Evolutionary conservation across 2,797 vertebrate genomes (phyloP).

Genomic region (Pangasius mekongensis): DNA sequence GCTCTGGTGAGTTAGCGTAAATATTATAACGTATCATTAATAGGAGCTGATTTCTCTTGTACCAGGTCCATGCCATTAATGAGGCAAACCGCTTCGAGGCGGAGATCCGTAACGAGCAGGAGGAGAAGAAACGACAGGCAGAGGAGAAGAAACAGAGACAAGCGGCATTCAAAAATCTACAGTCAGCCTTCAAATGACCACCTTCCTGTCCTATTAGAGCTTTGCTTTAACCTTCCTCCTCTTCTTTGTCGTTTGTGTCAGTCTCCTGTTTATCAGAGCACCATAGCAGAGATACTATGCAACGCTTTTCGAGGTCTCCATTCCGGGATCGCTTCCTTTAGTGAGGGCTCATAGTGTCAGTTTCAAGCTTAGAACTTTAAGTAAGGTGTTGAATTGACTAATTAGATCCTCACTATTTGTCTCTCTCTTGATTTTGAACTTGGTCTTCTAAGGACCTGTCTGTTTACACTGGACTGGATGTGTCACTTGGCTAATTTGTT

Average conservation of each 20-base stretch:
- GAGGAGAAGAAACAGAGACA: constrained; percentile 90
- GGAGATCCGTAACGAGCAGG: constrained; percentile 93
- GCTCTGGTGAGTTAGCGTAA: background rate
- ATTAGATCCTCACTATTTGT: constrained; percentile 13
- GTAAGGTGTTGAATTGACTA: constrained; percentile 15
- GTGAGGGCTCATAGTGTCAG: background rate
- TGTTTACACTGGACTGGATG: constrained; percentile 48
- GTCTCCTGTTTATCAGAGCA: constrained; percentile 36
- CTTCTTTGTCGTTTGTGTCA: constrained; percentile 12
- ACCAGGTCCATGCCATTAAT: constrained; percentile 87
- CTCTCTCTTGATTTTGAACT: constrained; percentile 32
- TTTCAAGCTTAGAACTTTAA: background rate
- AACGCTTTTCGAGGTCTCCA: constrained; percentile 43
- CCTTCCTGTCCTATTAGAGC: background rate
- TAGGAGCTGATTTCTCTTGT: constrained; percentile 11
- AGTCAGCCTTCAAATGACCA: constrained; percentile 84
- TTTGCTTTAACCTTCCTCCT: constrained; percentile 1
- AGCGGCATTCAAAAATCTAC: constrained; percentile 89
- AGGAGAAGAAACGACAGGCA: constrained; percentile 87
- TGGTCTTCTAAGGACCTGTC: constrained; percentile 36
- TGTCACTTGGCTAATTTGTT: constrained; percentile 8
- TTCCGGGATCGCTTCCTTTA: constrained; percentile 43
- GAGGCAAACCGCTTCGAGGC: constrained; percentile 84
- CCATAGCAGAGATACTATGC: constrained; percentile 59
- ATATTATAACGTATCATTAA: background rate